Percentiles rank a stretch among this genome's conserved stretches.
These are phyloP conservation scores for Alauda arvensis DNA, from an alignment of 2,797 vertebrate species.

Conservation along the genomic window DNA sequence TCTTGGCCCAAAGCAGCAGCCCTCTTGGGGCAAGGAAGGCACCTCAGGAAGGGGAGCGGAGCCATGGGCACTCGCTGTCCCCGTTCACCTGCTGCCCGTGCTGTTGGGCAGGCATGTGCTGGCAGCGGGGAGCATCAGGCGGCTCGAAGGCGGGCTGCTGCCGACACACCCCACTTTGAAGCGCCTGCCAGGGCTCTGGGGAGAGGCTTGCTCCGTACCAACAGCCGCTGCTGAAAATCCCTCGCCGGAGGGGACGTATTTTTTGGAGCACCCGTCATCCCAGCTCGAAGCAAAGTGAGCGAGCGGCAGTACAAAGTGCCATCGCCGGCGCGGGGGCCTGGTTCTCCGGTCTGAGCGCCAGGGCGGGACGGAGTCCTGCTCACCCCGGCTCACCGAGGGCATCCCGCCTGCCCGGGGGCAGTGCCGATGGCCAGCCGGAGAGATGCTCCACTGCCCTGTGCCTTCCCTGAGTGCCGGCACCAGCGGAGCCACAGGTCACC, in stretches of 20 bases:
- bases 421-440: neutral
- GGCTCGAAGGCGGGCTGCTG: neutral
- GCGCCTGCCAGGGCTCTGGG: slow-evolving; percentile 3
- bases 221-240: slow-evolving; percentile 8
- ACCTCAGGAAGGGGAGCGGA: accelerated
- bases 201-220: neutral
- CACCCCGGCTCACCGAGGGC: neutral
- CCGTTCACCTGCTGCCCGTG: neutral
- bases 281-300: neutral
- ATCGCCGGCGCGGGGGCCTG: neutral
- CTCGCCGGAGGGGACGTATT: neutral
- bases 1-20: neutral
- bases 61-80: neutral
- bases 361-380: neutral
- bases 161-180: slow-evolving; percentile 12
- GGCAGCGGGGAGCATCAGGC: neutral
- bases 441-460: neutral
- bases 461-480: neutral
- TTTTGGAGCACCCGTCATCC: neutral
- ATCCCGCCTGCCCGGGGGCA: neutral
- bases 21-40: neutral
- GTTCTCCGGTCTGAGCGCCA: accelerated
- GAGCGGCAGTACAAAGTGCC: neutral
- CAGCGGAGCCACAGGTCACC: neutral
- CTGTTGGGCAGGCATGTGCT: neutral